Base-by-base conservation (phyloP, 2,888 invertebrate species). In the Sphaerophoria taeniata region DNA sequence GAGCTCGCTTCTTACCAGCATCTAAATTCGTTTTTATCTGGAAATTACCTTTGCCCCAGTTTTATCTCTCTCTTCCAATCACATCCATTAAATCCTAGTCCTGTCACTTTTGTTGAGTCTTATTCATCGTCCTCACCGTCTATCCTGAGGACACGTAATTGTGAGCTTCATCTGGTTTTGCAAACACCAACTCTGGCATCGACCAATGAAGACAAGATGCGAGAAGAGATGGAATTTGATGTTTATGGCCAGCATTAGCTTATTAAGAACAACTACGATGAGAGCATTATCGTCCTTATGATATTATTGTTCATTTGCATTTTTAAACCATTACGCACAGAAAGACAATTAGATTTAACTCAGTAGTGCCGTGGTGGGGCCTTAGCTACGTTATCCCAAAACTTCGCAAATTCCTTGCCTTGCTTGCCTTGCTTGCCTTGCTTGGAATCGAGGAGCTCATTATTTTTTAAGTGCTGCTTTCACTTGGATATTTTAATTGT, bases 301-400 rank as follows among this genome's bases (percentile, higher is more conserved):
- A 14, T 47, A 63, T 47, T 49, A 49, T 49, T 49, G 65, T 65
- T 65, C 65, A 65, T 65, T 65, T 65, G 65, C 65, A 65, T 65
- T 65, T 65, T 65, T 12, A 65, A 65, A 34, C 65, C 49, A 11
- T 16, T 16, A 65, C 65, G 14, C 11, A 9, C 9, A 43, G 9
- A 43, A 39, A 24, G 24, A 24, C 24, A 24, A 4, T 14, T 7
- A 63, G 36, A 16, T 34, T 16, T 4, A 5, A 1, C 24, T 24
- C 24, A 24, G 3, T n/a, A n/a, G n/a, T n/a, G n/a, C n/a, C n/a
- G 3, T 9, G 14, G 16, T 49, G 34, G 34, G 4, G 6, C n/a
- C n/a, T n/a, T n/a, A n/a, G n/a, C n/a, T n/a, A n/a, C n/a, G n/a
- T n/a, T n/a, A n/a, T n/a, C n/a, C n/a, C n/a, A n/a, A n/a, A n/a